A percentile compares a stretch with the other conserved stretches of the same genome.
Evolutionary conservation across 2,797 vertebrate species (phyloP).

Genomic region (Liasis olivaceus): DNA sequence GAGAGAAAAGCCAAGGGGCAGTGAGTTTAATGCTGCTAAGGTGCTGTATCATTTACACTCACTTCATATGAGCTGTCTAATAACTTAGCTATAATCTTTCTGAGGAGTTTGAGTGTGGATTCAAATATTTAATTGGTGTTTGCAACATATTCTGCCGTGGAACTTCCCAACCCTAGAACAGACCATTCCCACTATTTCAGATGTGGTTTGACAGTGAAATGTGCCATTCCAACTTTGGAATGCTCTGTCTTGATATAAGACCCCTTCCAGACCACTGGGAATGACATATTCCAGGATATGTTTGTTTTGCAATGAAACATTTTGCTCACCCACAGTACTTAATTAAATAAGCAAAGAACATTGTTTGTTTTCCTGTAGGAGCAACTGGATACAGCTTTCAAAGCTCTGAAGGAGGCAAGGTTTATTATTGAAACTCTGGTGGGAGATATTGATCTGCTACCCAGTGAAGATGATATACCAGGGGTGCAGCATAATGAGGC

Average conservation of each 20-base stretch:
- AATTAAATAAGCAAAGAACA: neutral
- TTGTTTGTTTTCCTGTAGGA: slow-evolving; percentile 8
- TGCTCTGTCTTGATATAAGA: neutral
- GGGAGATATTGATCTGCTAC: neutral
- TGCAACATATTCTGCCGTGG: neutral
- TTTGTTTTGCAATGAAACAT: neutral
- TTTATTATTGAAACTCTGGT: neutral
- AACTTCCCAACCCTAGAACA: neutral
- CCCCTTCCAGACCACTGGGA: neutral
- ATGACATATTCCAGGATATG: neutral
- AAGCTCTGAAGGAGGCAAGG: slow-evolving; percentile 14
- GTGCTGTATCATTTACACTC: neutral
- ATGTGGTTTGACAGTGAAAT: neutral
- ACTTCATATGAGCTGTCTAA: neutral
- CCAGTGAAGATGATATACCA: neutral
- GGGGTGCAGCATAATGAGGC: neutral
- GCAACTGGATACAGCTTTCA: slow-evolving; percentile 22
- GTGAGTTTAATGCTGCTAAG: neutral
- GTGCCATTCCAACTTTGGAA: neutral
- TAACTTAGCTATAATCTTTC: neutral
- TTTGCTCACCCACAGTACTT: neutral
- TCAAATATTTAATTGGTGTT: neutral
- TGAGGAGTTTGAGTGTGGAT: neutral
- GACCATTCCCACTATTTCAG: neutral
- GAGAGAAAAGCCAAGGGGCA: neutral